phyloP scores from a whole-genome alignment of 53 echinoderm and acorn worm genomes.

The Patiria pectinifera region DNA sequence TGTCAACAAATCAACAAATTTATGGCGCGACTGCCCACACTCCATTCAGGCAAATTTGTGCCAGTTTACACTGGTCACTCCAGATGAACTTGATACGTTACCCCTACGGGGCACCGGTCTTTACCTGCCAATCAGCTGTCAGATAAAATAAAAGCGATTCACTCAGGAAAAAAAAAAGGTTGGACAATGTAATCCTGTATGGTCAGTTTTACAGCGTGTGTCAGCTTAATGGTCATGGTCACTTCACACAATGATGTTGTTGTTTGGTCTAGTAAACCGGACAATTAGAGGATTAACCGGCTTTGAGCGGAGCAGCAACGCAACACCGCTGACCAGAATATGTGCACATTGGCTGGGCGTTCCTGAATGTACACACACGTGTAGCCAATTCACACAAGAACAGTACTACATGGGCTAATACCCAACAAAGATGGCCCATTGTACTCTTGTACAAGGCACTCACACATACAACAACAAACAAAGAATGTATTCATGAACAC shows the following conservation, averaged over 20 bases:
- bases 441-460: not conserved
- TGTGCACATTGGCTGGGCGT: not conserved
- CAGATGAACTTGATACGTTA: not conserved
- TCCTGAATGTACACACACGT: not conserved
- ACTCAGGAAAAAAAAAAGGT: not conserved
- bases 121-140: constrained; percentile 28
- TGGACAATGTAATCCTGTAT: constrained; percentile 7
- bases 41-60: not conserved
- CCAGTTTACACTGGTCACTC: not conserved
- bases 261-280: constrained; percentile 8
- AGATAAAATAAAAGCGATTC: not conserved
- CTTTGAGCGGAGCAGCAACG: not conserved
- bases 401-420: not conserved
- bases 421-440: not conserved
- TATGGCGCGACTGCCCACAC: no score
- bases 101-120: not conserved
- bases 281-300: constrained; percentile 32
- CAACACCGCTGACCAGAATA: not conserved
- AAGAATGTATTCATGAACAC: not conserved
- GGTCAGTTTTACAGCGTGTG: not conserved
- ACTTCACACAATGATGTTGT: constrained; percentile 44
- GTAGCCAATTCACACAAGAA: not conserved
- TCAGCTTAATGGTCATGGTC: constrained; percentile 41
- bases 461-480: not conserved
- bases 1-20: not conserved